Evolutionary conservation across 2,888 invertebrate genomes (phyloP).

Genomic region (Neocrepidodera transversa): DNA sequence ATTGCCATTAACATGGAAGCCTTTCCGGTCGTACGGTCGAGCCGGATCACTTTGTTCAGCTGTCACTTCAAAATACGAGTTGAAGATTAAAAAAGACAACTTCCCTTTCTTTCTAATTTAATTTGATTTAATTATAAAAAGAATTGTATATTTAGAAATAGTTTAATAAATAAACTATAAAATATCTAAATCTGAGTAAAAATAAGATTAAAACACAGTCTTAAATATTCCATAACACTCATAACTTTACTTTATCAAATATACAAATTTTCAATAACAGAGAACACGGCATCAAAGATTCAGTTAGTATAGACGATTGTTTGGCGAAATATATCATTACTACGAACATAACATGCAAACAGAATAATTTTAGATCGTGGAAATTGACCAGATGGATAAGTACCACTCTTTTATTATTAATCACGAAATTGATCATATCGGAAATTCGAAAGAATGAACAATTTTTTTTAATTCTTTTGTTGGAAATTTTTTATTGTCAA

Average conservation of each 20-base stretch:
- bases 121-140: no score
- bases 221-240: not conserved
- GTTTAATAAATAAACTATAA: no score
- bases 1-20: slow-evolving; percentile 53
- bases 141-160: no score
- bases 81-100: slow-evolving; percentile 8
- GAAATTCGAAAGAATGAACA: slow-evolving; percentile 18
- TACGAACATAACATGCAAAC: slow-evolving; percentile 38
- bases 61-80: slow-evolving; percentile 27
- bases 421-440: slow-evolving; percentile 28
- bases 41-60: slow-evolving; percentile 31
- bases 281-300: slow-evolving; percentile 25
- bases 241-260: slow-evolving; percentile 17
- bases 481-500: no score
- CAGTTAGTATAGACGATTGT: slow-evolving; percentile 27
- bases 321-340: slow-evolving; percentile 37
- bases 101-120: slow-evolving; percentile 19
- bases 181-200: no score
- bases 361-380: slow-evolving; percentile 39
- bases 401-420: slow-evolving; percentile 32
- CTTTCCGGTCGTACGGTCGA: slow-evolving; percentile 50
- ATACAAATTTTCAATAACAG: slow-evolving; percentile 24
- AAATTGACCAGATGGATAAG: slow-evolving; percentile 34
- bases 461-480: no score
- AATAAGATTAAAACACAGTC: no score